Conservation (phyloP, 2,797 vertebrate species). For the Nyctalus aviator region DNA sequence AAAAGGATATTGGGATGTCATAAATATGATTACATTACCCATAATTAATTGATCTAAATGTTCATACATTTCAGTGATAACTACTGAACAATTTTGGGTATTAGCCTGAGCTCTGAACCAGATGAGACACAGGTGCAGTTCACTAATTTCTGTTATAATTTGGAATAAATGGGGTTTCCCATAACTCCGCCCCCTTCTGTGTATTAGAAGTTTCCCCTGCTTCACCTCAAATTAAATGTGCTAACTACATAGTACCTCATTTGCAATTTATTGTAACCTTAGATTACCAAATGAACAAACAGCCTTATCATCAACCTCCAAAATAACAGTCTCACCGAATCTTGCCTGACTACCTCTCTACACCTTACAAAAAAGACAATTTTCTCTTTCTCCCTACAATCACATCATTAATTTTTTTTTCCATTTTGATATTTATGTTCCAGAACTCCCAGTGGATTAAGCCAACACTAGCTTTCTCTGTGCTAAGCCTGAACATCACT, state of each 20-base stretch:
- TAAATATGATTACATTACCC: not conserved
- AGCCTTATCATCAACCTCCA: conserved; percentile 12
- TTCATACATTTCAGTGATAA: not conserved
- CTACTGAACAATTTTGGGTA: not conserved
- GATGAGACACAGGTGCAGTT: not conserved
- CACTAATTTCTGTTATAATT: not conserved
- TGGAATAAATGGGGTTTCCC: not conserved
- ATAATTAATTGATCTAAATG: not conserved
- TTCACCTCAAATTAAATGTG: conserved; percentile 26
- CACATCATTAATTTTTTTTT: not conserved
- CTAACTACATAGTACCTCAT: not conserved
- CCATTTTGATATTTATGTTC: not conserved
- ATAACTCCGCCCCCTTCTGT: not conserved
- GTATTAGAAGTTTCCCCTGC: not conserved
- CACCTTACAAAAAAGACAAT: not conserved
- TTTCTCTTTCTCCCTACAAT: not conserved
- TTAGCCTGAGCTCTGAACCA: not conserved
- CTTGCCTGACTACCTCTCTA: not conserved
- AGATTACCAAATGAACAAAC: not conserved
- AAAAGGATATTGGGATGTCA: not conserved
- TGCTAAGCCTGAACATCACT: not conserved
- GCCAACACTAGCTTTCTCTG: not conserved
- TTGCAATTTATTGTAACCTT: not conserved
- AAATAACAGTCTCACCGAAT: not conserved
- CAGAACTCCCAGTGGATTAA: not conserved